phyloP scores from a whole-genome alignment of 2,888 invertebrate genomes.

The Tuberolachnus salignus region DNA sequence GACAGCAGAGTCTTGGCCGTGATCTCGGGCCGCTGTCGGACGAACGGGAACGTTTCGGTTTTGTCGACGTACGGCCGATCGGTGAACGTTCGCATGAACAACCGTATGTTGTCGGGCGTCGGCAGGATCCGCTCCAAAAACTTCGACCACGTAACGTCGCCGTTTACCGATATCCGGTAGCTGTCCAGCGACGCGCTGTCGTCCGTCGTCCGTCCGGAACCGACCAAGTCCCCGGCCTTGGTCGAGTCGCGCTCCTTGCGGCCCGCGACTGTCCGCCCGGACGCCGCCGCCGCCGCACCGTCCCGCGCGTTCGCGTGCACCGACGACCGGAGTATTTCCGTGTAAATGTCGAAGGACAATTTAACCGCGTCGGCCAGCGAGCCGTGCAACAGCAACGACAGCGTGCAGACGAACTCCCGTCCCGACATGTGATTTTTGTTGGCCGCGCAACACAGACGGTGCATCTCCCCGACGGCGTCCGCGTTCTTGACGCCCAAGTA shows the following conservation, averaged over 20 bases:
- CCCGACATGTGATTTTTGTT: not conserved
- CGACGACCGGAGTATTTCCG: constrained; percentile 1
- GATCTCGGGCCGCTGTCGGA: not conserved
- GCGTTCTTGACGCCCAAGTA: not conserved
- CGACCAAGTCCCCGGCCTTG: not conserved
- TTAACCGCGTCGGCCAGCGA: not conserved
- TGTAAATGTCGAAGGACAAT: constrained; percentile 26
- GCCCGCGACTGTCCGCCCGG: too few species aligned
- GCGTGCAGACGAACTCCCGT: not conserved
- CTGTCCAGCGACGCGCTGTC: not conserved
- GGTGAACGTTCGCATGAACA: not conserved
- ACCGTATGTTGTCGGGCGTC: too few species aligned
- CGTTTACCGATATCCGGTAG: constrained; percentile 4
- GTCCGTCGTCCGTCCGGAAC: not conserved
- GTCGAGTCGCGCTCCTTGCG: constrained; percentile 2
- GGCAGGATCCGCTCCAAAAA: constrained; percentile 10
- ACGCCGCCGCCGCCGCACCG: not conserved
- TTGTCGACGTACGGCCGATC: not conserved
- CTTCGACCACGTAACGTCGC: constrained; percentile 1
- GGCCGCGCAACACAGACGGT: not conserved
- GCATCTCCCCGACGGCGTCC: not conserved
- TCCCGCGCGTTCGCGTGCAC: constrained; percentile 3
- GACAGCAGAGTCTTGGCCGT: too few species aligned
- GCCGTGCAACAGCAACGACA: constrained; percentile 21
- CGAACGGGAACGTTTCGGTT: not conserved